Evolutionary conservation across 2,797 vertebrate species (phyloP), one percentile per base, ranked within the genome.

Genomic region (Sphenopsis melanotis): DNA sequence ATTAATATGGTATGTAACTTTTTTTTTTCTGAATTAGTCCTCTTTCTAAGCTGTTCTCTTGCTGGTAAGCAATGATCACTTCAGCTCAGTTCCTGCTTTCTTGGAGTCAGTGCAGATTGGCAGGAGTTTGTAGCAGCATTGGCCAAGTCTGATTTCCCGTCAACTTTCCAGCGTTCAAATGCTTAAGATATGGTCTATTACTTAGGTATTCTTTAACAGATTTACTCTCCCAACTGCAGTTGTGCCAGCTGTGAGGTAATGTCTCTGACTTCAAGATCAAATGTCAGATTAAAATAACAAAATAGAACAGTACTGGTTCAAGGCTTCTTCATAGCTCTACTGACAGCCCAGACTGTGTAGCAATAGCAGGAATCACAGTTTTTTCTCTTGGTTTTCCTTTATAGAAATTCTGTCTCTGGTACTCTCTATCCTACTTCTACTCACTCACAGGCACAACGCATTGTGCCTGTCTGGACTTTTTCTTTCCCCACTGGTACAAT

Each of bases 241-340:
- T 94, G 71, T 1, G 93, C 95, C 97, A 96, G 20, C 78, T 94
- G 89, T 97, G 95, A 96, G 93, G 93, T 96, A 96, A 97, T 81
- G 89, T 97, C 95, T 97, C 95, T 93, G 93, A 93, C 87, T 93
- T 86, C 71, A 84, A 84, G 84, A 95, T 96, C 90, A 95, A 91
- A 95, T 97, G 87, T 96, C 94, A 95, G 64, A 96, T 92, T 94
- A 77, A 91, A 96, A 94, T 92, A 87, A 94, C 93, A 94, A 95
- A 95, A 81, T 75, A 80, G 68, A 87, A 68, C 81, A 63, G 85
- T 77, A 32, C 82, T 93, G 37, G 50, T 90, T 90, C 84, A 80
- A 47, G 69, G 32, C 82, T 95, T 94, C 93, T 92, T 95, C 72
- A 18, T n/a, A 64, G 55, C 39, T 71, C 50, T 91, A 32, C 74